Evolutionary conservation across 2,797 vertebrate genomes (phyloP).

Genomic region (Hylomyscus alleni): DNA sequence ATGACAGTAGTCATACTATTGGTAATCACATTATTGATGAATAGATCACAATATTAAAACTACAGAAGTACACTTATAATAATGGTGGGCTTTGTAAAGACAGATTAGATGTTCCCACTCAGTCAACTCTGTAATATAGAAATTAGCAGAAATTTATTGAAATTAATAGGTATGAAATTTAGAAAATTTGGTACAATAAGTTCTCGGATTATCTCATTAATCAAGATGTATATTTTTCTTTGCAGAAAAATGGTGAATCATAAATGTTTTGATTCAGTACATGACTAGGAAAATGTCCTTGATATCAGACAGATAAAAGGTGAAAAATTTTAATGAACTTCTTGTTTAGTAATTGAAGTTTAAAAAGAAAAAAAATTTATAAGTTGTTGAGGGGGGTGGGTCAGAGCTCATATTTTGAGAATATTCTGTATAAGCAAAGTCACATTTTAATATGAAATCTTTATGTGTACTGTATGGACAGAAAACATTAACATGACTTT

Average conservation of each 20-base stretch:
- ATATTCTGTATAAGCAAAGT: not conserved
- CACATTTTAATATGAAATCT: not conserved
- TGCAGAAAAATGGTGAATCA: slow-evolving; percentile 72
- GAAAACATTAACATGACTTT: slow-evolving; percentile 13
- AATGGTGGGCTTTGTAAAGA: slow-evolving; percentile 71
- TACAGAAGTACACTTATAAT: slow-evolving; percentile 60
- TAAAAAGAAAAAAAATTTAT: not conserved
- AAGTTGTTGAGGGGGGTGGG: not conserved
- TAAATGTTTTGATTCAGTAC: slow-evolving; percentile 44
- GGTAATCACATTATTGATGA: slow-evolving; percentile 30
- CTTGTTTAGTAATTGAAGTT: not conserved
- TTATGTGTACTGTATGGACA: not conserved
- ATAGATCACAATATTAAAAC: slow-evolving; percentile 56
- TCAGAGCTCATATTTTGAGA: slow-evolving; percentile 3
- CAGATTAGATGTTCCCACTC: slow-evolving; percentile 74
- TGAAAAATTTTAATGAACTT: not conserved
- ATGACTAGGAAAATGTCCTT: slow-evolving; percentile 26
- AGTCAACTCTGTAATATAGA: slow-evolving; percentile 77
- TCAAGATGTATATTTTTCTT: slow-evolving; percentile 76
- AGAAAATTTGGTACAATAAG: slow-evolving; percentile 70
- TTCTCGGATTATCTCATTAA: slow-evolving; percentile 80
- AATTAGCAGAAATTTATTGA: slow-evolving; percentile 75
- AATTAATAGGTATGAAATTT: slow-evolving; percentile 83
- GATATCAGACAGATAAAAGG: slow-evolving; percentile 13
- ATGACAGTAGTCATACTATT: not conserved